These are phyloP conservation scores for Hipposideros armiger DNA, from an alignment of 2,113 vertebrate species.

Conservation along the genomic window DNA sequence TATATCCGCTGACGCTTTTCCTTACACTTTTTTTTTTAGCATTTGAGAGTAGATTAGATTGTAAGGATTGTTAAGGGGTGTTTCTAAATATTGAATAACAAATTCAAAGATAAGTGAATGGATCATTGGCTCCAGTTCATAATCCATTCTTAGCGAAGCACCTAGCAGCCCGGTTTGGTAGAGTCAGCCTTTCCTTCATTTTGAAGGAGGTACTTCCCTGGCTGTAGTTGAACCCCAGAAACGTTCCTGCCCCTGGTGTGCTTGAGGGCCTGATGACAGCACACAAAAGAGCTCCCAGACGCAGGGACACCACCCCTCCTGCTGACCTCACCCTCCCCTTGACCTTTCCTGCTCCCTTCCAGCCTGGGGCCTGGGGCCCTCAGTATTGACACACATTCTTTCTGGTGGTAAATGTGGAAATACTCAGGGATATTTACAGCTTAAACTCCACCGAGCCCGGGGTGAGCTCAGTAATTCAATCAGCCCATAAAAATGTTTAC, in stretches of 20 bases:
- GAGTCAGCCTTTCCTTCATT: not conserved
- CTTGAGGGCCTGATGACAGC: not conserved
- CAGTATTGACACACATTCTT: not conserved
- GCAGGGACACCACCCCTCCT: fast-evolving
- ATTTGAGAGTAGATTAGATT: not conserved
- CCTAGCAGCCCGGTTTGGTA: too few species aligned
- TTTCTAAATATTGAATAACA: constrained; percentile 18
- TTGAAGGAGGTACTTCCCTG: not conserved
- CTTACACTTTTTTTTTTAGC: not conserved
- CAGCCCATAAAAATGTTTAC: not conserved
- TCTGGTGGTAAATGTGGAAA: constrained; percentile 44
- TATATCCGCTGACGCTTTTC: not conserved
- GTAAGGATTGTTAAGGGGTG: not conserved
- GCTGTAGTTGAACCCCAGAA: not conserved
- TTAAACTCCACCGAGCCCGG: not conserved
- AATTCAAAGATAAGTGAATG: not conserved
- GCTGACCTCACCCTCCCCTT: fast-evolving
- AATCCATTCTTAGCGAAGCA: not conserved
- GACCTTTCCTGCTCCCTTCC: not conserved
- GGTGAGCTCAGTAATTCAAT: not conserved
- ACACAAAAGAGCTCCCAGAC: not conserved
- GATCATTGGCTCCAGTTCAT: not conserved
- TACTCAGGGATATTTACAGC: not conserved
- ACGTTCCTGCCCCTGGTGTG: not conserved
- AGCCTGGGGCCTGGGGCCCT: not conserved